A percentile compares a stretch with the other conserved stretches of the same genome.
Conservation (phyloP, 2,797 vertebrate genomes). For the Propithecus deckenii region DNA sequence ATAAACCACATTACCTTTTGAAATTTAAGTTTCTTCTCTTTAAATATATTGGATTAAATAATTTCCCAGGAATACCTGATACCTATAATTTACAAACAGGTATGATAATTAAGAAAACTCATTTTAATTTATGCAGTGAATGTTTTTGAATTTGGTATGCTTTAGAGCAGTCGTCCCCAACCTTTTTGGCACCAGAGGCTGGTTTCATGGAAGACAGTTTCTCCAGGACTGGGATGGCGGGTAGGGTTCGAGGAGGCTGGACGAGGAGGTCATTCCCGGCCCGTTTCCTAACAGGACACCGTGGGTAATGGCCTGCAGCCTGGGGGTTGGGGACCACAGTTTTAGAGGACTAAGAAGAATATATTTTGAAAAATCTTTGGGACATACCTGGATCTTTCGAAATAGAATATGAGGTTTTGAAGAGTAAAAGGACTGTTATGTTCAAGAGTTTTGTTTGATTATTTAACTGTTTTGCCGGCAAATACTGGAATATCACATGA, state of each 20-base stretch:
- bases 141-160: neutral
- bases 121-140: neutral
- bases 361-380: neutral
- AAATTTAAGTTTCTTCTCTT: neutral
- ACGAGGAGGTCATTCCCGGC: too few relatives aligned
- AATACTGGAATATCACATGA: neutral
- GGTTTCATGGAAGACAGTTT: too few relatives aligned
- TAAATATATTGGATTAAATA: neutral
- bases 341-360: neutral
- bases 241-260: rapidly evolving
- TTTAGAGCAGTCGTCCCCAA: neutral
- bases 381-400: neutral
- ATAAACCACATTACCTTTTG: neutral
- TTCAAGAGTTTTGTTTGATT: neutral
- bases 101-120: neutral
- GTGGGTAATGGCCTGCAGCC: too few relatives aligned
- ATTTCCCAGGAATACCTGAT: neutral
- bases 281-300: too few relatives aligned
- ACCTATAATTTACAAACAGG: neutral
- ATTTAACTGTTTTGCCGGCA: slow-evolving; percentile 16
- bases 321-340: too few relatives aligned
- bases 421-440: neutral
- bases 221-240: too few relatives aligned
- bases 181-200: too few relatives aligned
- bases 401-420: neutral